Evolutionary conservation across 53 echinoderm and acorn worm species (phyloP), one percentile per base, ranked within the genome.

Genomic region (Hippasteria phrygiana): DNA sequence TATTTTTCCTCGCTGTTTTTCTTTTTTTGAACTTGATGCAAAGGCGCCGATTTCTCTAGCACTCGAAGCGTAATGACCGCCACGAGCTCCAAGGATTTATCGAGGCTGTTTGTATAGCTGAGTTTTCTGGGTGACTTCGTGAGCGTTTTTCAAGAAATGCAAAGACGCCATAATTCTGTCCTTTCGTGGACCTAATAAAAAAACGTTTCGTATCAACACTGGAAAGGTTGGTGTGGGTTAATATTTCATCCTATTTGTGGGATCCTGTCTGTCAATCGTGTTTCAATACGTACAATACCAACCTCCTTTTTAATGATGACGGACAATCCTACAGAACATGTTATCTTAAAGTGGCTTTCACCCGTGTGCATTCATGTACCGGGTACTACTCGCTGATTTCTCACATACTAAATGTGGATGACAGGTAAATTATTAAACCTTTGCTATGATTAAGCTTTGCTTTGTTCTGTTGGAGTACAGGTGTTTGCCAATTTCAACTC

Each of bases 71-170:
- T 64, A 82, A 65, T 66, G 66, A 45, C 18, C 32, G 47, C 66
- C 46, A 82, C 82, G 42, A 82, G 63, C 80, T 28, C 12, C 6
- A 24, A 40, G 18, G 43, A 22, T 43, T 43, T 34, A 24, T 31
- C 43, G 37, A 39, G 11, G 8, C 18, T 38, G 56, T 78, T 56
- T 56, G 38, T 56, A 78, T 22, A 54, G 22, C 46, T 20, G 48
- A 27, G 34, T 28, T 79, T 56, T 79, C 79, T 56, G 24, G 79
- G 79, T 56, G 62, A 79, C 62, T 79, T 79, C 37, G 9, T 56
- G 8, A 13, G 41, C 22, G 10, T 22, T 43, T 11, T 5, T 20
- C 41, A 16, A 40, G n/a, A n/a, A 43, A 43, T 4, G 43, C 41
- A 37, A n/a, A 71, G 39, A 37, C 12, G 26, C 63, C 31, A 43